Conservation (phyloP, 1,140 invertebrate species). For the Acyrthosiphon pisum region DNA sequence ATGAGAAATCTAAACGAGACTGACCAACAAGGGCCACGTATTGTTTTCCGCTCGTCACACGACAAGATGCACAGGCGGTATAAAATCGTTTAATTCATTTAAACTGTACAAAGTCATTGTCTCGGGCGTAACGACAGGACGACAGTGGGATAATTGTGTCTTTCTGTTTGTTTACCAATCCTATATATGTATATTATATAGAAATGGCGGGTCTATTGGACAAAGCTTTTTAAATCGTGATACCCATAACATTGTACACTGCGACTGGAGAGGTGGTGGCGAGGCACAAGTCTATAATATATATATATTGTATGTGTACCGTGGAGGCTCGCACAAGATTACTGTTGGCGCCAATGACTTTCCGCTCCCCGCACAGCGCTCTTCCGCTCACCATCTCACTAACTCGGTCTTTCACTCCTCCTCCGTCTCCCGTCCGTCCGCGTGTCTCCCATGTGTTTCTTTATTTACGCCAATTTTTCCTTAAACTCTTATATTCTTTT, state of each 20-base stretch:
- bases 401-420: neutral
- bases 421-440: neutral
- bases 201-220: neutral
- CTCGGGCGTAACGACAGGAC: neutral
- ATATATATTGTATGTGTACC: neutral
- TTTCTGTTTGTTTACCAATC: conserved; percentile 42
- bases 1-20: neutral
- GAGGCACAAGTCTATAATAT: neutral
- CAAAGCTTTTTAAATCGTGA: conserved; percentile 46
- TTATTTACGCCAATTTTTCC: conserved; percentile 34
- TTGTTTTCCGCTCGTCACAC: neutral
- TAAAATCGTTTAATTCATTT: conserved; percentile 22
- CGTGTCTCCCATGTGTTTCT: neutral
- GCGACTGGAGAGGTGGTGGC: neutral
- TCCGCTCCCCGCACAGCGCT: neutral
- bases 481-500: conserved; percentile 30
- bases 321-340: conserved; percentile 47
- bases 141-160: conserved; percentile 4
- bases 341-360: conserved; percentile 53
- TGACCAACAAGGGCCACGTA: neutral
- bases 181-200: neutral
- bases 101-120: neutral
- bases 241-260: neutral
- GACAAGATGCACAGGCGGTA: neutral
- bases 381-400: neutral